Evolutionary conservation across 2,113 vertebrate genomes (phyloP).

Genomic region (Epinephelus fuscoguttatus): DNA sequence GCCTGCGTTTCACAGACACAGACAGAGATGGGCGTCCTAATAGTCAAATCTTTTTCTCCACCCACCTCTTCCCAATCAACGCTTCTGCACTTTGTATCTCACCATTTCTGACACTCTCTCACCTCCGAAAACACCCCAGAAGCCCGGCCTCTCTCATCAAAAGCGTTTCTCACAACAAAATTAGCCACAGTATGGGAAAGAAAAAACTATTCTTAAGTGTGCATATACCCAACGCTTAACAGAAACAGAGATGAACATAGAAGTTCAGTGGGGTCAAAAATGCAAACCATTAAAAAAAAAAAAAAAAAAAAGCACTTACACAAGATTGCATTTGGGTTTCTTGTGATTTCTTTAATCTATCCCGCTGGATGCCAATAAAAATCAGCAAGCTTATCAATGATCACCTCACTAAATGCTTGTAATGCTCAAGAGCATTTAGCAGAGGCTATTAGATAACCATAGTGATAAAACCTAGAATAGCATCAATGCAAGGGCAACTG

Average conservation of each 20-base stretch:
- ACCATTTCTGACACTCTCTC: constrained; percentile 60
- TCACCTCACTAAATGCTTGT: constrained; percentile 37
- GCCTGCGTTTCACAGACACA: constrained; percentile 19
- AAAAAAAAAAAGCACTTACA: constrained; percentile 6
- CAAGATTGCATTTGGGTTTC: constrained; percentile 13
- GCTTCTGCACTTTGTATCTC: constrained; percentile 50
- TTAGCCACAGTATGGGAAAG: constrained; percentile 31
- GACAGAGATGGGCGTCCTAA: constrained; percentile 40
- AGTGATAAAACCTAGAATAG: constrained; percentile 58
- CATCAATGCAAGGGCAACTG: constrained; percentile 54
- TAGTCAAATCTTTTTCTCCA: constrained; percentile 30
- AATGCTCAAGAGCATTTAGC: constrained; percentile 51
- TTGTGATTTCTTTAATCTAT: constrained; percentile 21
- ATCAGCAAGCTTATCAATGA: constrained; percentile 23
- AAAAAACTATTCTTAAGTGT: constrained; percentile 17
- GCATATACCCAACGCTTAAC: constrained; percentile 18
- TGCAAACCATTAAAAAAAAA: constrained; percentile 25
- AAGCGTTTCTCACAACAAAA: constrained; percentile 50
- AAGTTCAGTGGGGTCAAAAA: constrained; percentile 12
- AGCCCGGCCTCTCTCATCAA: constrained; percentile 29
- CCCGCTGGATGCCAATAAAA: constrained; percentile 21
- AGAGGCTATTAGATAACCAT: constrained; percentile 64
- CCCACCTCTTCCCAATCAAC: constrained; percentile 64
- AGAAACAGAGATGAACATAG: background rate
- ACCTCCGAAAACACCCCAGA: constrained; percentile 50